These are phyloP conservation scores for Euzetes globulus DNA, from an alignment of 2,888 invertebrate genomes.

Conservation along the genomic window DNA sequence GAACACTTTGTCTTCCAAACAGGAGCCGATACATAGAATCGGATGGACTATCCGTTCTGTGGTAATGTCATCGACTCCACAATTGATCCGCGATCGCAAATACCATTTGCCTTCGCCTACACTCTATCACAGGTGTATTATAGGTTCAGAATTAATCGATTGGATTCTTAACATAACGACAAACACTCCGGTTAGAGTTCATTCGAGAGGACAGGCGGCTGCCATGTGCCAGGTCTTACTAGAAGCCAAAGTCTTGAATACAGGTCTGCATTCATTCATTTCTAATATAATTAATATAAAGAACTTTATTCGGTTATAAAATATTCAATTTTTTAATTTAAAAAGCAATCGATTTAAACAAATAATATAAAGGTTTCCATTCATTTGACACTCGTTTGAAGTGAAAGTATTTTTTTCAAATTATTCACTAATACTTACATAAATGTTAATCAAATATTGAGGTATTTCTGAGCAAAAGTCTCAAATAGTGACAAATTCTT, in stretches of 20 bases:
- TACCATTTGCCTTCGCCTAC: conserved; percentile 44
- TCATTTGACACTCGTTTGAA: too few relatives aligned
- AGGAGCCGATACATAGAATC: conserved; percentile 56
- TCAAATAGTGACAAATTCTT: too few relatives aligned
- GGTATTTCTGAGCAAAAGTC: too few relatives aligned
- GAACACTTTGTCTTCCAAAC: not conserved
- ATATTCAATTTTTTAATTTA: too few relatives aligned
- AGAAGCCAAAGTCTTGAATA: conserved; percentile 18
- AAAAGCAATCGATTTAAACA: too few relatives aligned
- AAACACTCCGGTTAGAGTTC: conserved; percentile 48
- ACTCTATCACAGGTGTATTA: conserved; percentile 59
- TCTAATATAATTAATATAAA: too few relatives aligned
- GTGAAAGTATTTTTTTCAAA: too few relatives aligned
- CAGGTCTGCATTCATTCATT: not conserved
- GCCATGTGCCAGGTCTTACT: conserved; percentile 68
- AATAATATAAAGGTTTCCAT: too few relatives aligned
- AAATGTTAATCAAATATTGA: too few relatives aligned
- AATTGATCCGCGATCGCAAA: conserved; percentile 56
- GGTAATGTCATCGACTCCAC: conserved; percentile 56
- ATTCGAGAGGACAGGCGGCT: conserved; percentile 61
- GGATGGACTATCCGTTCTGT: conserved; percentile 63
- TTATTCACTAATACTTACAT: too few relatives aligned
- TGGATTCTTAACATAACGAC: conserved; percentile 61
- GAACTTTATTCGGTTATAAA: too few relatives aligned
- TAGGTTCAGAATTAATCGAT: conserved; percentile 71